Evolutionary conservation across 2,797 vertebrate genomes (phyloP), one percentile per base, ranked within the genome.

Genomic region (Sebastes matsubarae): DNA sequence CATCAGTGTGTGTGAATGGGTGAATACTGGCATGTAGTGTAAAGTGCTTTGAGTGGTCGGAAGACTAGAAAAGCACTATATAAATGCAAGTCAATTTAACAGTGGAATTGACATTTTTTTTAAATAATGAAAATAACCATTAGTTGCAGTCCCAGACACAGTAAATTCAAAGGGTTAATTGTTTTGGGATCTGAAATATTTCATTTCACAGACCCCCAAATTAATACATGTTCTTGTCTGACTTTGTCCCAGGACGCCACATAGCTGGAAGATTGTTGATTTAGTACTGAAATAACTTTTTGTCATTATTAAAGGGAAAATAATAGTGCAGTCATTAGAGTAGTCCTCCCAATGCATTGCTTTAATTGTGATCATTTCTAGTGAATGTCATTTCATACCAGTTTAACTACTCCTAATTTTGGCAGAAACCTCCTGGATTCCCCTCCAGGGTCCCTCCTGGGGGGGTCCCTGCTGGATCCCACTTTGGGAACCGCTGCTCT

Each of bases 371-470:
- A 36, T 67, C 1, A 64, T 81, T 77, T 67, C 22, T 16, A 52
- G 34, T 67, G 61, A 60, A 68, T 68, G 63, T 0, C 46, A 67
- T 72, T 74, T n/a, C 3, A 22, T 68, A 32, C 6, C 2, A 65
- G 16, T 50, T 66, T 20, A 71, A 61, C 38, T 54, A 57, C 8
- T 74, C 4, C 13, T 68, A 57, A 72, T 80, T 64, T 80, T 72
- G 34, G 59, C 50, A 75, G 69, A 32, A 74, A 66, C 46, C 20
- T 63, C 58, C 55, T 58, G 46, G 46, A 69, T 60, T 63, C 6
- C 27, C 63, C 77, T 85, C 54, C 46, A 64, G 70, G 81, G 66
- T 72, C 52, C 79, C 82, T 57, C 57, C 30, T 6, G 67, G 68
- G 68, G 68, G 38, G 50, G 13, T 70, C 69, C 55, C 46, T 18